These are phyloP conservation scores for Cheilinus undulatus DNA, from an alignment of 2,113 vertebrate species.

Conservation along the genomic window DNA sequence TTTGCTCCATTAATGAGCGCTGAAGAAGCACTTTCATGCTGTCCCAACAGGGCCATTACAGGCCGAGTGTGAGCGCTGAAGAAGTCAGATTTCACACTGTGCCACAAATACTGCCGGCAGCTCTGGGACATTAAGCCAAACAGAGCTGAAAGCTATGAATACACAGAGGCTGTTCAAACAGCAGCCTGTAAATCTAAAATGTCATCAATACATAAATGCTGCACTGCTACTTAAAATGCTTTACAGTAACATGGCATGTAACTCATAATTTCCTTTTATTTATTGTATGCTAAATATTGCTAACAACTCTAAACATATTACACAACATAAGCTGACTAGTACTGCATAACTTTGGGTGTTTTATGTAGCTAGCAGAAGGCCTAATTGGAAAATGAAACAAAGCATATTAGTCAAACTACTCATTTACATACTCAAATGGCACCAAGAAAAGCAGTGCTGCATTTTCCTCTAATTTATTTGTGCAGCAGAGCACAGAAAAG, in stretches of 20 bases:
- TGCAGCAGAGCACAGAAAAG: slow-evolving; percentile 47
- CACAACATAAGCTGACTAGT: background rate
- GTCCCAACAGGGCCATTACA: slow-evolving; percentile 89
- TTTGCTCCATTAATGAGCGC: slow-evolving; percentile 93
- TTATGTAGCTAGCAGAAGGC: slow-evolving; percentile 22
- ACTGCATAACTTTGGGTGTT: slow-evolving; percentile 20
- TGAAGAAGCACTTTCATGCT: slow-evolving; percentile 89
- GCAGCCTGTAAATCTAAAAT: slow-evolving; percentile 61
- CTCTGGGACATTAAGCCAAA: slow-evolving; percentile 67
- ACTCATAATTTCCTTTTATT: slow-evolving; percentile 53
- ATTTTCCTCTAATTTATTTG: slow-evolving; percentile 64
- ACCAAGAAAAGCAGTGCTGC: slow-evolving; percentile 55
- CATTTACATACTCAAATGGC: slow-evolving; percentile 62
- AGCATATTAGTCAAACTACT: slow-evolving; percentile 58
- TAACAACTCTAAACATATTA: slow-evolving; percentile 36
- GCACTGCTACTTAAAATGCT: slow-evolving; percentile 44
- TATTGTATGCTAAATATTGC: slow-evolving; percentile 47
- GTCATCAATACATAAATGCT: slow-evolving; percentile 54
- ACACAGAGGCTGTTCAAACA: slow-evolving; percentile 60
- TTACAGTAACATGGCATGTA: slow-evolving; percentile 38
- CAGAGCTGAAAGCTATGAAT: slow-evolving; percentile 66
- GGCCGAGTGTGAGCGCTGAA: slow-evolving; percentile 66
- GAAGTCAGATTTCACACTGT: slow-evolving; percentile 52
- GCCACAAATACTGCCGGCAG: slow-evolving; percentile 62
- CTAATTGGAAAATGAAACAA: slow-evolving; percentile 60